Percentiles rank a stretch among this genome's conserved stretches.
phyloP scores from a whole-genome alignment of 2,888 invertebrate genomes.

The Clanis bilineata region DNA sequence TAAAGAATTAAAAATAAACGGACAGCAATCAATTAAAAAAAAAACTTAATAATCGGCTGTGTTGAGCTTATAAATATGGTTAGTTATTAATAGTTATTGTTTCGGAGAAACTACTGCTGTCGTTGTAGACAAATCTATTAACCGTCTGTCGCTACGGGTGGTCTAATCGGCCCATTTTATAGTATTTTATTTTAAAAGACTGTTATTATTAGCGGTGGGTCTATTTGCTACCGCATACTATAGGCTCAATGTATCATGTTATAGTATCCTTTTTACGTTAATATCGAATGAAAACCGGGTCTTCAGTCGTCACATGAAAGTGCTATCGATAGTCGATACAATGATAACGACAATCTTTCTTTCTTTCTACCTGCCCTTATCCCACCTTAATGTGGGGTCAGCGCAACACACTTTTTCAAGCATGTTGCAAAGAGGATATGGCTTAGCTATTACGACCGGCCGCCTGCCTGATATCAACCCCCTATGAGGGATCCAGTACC shows the following conservation, averaged over 20 bases:
- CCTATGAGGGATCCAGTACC: too few species aligned
- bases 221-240: constrained; percentile 33
- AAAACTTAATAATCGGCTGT: background rate
- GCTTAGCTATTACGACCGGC: too few species aligned
- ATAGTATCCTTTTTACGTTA: constrained; percentile 21
- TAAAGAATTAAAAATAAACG: too few species aligned
- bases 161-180: constrained; percentile 1
- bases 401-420: too few species aligned
- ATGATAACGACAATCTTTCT: too few species aligned
- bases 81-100: constrained; percentile 7
- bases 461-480: too few species aligned
- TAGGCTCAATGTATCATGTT: constrained; percentile 30
- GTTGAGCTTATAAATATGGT: background rate
- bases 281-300: constrained; percentile 1
- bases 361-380: too few species aligned
- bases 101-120: background rate
- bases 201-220: constrained; percentile 14
- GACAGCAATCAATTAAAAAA: background rate
- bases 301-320: background rate
- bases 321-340: background rate
- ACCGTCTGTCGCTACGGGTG: constrained; percentile 1
- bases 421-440: too few species aligned
- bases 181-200: background rate
- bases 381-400: too few species aligned
- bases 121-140: constrained; percentile 3